Evolutionary conservation across 2,797 vertebrate genomes (phyloP).

Genomic region (Vultur gryphus): DNA sequence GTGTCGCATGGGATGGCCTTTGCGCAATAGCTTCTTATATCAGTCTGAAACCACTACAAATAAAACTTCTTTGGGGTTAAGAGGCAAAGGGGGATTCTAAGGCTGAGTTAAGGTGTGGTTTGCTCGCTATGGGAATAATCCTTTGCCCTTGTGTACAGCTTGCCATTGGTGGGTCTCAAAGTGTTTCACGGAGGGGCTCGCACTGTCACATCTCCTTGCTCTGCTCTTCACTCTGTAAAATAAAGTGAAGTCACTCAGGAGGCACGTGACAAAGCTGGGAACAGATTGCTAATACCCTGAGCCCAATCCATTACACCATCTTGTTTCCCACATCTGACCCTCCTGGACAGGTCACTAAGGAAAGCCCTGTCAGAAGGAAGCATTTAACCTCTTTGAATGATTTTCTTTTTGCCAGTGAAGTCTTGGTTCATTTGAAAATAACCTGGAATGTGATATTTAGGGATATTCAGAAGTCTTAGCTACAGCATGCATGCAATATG

Average conservation of each 20-base stretch:
- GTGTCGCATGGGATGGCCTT: background rate
- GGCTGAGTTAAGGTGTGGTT: background rate
- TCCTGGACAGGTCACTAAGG: background rate
- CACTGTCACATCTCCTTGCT: background rate
- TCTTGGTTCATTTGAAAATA: background rate
- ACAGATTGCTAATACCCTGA: background rate
- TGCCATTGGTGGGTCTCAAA: background rate
- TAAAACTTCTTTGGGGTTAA: background rate
- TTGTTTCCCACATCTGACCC: background rate
- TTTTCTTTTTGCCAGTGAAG: background rate
- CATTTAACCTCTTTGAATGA: background rate
- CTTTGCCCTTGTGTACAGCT: background rate
- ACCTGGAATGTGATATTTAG: background rate
- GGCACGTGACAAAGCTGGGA: background rate
- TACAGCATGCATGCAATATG: background rate
- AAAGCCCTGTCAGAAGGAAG: background rate
- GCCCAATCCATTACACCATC: background rate
- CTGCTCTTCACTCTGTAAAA: background rate
- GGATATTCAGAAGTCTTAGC: background rate
- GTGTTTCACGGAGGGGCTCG: background rate
- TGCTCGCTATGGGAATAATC: fast-evolving
- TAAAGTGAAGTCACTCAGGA: background rate
- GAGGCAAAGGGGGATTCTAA: background rate
- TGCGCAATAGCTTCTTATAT: fast-evolving
- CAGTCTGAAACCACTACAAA: background rate